Base-by-base conservation (phyloP, 2,797 vertebrate genomes). In the Halcyon smyrnensis region DNA sequence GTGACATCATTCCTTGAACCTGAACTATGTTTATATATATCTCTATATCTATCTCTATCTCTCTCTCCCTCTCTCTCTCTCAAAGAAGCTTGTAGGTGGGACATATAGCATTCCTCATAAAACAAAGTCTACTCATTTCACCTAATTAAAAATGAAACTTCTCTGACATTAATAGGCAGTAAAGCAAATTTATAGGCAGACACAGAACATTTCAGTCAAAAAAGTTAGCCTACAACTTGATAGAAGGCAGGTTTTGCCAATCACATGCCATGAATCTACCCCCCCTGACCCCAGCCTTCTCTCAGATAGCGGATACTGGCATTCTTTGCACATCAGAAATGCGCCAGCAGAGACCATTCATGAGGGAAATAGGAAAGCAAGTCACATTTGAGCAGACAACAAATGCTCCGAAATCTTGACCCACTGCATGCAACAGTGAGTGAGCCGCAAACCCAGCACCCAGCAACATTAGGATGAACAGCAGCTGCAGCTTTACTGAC, bases 191-290 rank as follows among this genome's bases (percentile, higher is more conserved):
- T 98, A 98, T 98, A 98, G 97, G 96, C 96, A 98, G 97, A 97
- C 97, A 97, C 90, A 93, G 97, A 97, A 97, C 91, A 98, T 97
- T 97, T 98, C 97, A 98, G 97, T 98, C 97, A 98, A 98, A 98
- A 98, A 98, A 98, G 97, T 98, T 98, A 98, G 97, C 96, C 97
- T 98, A 95, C 97, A 98, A 98, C 96, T 98, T 98, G 97, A 98
- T 93, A 98, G 98, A 98, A 98, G 97, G 97, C 96, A 98, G 97
- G 79, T 98, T 98, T 98, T 98, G 98, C 98, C 98, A 98, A 98
- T 98, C 98, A 98, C 97, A 98, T 98, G 98, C 98, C 98, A 98
- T 97, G 97, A 97, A 97, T 98, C 97, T 97, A 97, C 97, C 97
- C 97, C 98, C 97, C 96, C 97, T 98, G 98, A 98, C 98, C 98